Evolutionary conservation across 1,140 invertebrate species (phyloP), one percentile per base, ranked within the genome.

Genomic region (Drosophila burlai): DNA sequence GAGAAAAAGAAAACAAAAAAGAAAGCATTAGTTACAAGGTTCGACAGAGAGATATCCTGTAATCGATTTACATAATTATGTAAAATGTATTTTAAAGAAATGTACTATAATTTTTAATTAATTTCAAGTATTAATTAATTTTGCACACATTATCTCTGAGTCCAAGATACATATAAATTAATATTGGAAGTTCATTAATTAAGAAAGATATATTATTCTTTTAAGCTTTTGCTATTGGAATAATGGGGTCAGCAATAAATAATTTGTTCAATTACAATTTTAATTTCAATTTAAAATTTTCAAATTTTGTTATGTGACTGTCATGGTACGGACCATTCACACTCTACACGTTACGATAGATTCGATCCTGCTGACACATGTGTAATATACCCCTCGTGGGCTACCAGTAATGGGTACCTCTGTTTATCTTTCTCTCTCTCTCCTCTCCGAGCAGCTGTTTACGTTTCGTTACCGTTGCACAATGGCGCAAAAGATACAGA

Each of bases 371-470:
- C 7, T 49, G 24, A 10, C 8, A 4, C 0, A 15, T 0, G 15
- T 1, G 1, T 5, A 18, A 16, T 55, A 55, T 55, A 55, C 34
- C 52, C 34, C 18, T 9, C 7, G 8, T 10, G 2, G 21, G 16
- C 18, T 24, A 38, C 13, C 7, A 16, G 2, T 24, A 38, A 55
- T 38, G 52, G 52, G 52, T 10, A 55, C 2, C 1, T 1, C 26
- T 31, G 3, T 50, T 9, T 10, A 21, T 24, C 31, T 8, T 29
- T 36, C 34, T 24, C 8, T 3, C 18, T 36, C 52, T 24, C 15
- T 3, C 16, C 52, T 55, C 52, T 24, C 26, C 47, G 36, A 64
- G 31, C 55, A 69, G 64, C 62, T 47, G 52, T 49, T 58, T 64
- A 49, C 58, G 50, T 66, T 52, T 31, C 42, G 42, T 11, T 62